These are phyloP conservation scores for Megastigmus dorsalis DNA, from an alignment of 2,888 invertebrate genomes.

Conservation along the genomic window DNA sequence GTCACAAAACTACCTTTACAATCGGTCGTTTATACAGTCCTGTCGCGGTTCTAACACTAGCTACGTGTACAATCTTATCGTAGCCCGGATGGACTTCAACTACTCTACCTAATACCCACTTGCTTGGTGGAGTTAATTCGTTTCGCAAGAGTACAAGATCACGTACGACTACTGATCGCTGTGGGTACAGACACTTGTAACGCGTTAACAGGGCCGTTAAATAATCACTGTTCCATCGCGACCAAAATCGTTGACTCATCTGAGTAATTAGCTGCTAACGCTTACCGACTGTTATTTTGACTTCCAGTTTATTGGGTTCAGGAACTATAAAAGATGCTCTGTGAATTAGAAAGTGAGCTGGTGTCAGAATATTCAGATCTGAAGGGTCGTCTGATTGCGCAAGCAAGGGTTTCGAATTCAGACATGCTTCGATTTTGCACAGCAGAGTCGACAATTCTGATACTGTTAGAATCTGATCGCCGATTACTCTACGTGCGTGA, in stretches of 20 bases:
- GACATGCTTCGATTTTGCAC: not conserved
- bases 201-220: not conserved
- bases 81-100: not conserved
- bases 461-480: not conserved
- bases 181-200: not conserved
- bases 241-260: not conserved
- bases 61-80: not conserved
- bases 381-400: not conserved
- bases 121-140: not conserved
- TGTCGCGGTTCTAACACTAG: not conserved
- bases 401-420: not conserved
- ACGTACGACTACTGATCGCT: not conserved
- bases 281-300: not conserved
- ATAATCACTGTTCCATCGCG: not conserved
- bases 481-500: too few relatives aligned
- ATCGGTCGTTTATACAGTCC: not conserved
- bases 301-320: not conserved
- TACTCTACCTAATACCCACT: not conserved
- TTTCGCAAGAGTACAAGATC: not conserved
- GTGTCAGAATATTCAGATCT: not conserved
- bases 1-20: not conserved
- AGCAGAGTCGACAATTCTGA: not conserved
- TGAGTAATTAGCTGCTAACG: not conserved
- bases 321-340: not conserved
- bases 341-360: not conserved